Evolutionary conservation across 2,797 vertebrate genomes (phyloP).

Genomic region (Rhabdomys pumilio): DNA sequence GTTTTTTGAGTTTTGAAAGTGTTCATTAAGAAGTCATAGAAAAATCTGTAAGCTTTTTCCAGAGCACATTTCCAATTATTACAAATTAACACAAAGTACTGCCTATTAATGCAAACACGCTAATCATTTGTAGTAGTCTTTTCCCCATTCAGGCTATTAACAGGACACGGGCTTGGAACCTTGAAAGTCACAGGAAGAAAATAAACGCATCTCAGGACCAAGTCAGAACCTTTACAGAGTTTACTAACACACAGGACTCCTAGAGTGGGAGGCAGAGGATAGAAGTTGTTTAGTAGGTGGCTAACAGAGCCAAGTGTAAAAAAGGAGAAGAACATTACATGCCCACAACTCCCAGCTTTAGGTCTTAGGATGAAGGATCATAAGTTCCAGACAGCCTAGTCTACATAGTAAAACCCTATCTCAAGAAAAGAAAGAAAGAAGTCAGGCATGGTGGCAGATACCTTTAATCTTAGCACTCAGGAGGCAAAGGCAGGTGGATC

Average conservation of each 20-base stretch:
- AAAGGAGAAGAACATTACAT: not conserved
- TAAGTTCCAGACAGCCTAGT: not conserved
- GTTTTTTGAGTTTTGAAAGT: not conserved
- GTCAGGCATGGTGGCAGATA: not conserved
- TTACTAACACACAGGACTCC: not conserved
- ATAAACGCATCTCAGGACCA: not conserved
- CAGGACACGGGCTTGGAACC: not conserved
- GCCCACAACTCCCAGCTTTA: not conserved
- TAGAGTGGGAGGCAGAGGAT: not conserved
- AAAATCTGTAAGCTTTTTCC: slow-evolving; percentile 49
- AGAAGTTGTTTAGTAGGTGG: not conserved
- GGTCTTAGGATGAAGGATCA: not conserved
- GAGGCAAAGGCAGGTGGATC: not conserved
- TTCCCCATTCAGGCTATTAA: not conserved
- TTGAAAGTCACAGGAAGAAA: slow-evolving; percentile 29
- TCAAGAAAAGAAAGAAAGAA: not conserved
- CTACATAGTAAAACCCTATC: not conserved
- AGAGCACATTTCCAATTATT: slow-evolving; percentile 33
- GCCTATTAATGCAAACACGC: not conserved
- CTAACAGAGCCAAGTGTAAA: not conserved
- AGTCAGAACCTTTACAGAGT: not conserved
- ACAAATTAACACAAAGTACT: not conserved
- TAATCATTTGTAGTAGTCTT: not conserved
- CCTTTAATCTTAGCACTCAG: not conserved
- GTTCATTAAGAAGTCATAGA: slow-evolving; percentile 21